Evolutionary conservation across 2,797 vertebrate species (phyloP).

Genomic region (Phalanger gymnotis): DNA sequence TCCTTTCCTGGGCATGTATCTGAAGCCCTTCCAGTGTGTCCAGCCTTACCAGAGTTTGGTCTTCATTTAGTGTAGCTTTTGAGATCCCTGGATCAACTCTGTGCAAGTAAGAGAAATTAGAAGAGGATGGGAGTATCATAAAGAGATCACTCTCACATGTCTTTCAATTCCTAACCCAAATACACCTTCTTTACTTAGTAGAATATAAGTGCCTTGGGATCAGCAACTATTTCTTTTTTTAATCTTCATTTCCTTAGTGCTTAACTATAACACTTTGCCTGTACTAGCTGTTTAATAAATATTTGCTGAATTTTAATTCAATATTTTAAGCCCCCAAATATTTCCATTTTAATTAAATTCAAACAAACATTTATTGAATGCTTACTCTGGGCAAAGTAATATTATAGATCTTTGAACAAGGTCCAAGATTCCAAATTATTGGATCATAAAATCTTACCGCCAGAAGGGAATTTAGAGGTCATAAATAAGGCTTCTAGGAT

Average conservation of each 20-base stretch:
- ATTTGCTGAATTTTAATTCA: neutral
- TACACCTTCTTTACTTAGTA: neutral
- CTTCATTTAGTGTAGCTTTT: neutral
- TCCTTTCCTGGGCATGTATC: neutral
- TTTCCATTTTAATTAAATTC: neutral
- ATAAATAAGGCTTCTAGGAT: neutral
- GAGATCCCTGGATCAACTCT: neutral
- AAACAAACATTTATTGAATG: neutral
- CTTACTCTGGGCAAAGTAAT: neutral
- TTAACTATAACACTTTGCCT: neutral
- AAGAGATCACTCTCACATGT: neutral
- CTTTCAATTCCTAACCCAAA: neutral
- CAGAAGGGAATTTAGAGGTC: neutral
- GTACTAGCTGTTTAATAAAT: neutral
- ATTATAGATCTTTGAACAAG: neutral
- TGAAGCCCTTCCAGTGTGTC: neutral
- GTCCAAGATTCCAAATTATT: neutral
- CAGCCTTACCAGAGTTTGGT: neutral
- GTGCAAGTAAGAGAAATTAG: neutral
- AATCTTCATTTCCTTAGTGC: neutral
- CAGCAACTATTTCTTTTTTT: neutral
- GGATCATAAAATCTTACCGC: neutral
- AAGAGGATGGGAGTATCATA: neutral
- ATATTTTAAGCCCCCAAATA: neutral
- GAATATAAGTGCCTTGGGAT: neutral